Conservation (phyloP, 2,797 vertebrate genomes). For the Eulemur mongoz region DNA sequence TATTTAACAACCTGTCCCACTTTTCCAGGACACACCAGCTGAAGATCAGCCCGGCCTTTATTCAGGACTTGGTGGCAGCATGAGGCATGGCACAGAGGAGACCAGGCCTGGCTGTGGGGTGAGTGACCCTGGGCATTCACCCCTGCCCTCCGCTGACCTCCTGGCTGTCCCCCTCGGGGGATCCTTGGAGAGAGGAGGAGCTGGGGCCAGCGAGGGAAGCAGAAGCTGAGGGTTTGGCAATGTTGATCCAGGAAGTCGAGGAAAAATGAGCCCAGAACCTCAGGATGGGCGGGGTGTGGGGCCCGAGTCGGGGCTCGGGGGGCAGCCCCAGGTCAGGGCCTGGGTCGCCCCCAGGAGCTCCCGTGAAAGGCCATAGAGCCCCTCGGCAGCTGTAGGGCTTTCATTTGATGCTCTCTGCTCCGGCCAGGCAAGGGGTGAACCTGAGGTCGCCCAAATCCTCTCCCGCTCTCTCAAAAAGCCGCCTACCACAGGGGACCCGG, state of each 20-base stretch:
- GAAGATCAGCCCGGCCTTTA: not conserved
- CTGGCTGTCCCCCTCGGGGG: not conserved
- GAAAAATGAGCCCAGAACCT: not conserved
- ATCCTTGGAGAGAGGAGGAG: not conserved
- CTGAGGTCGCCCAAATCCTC: conserved; percentile 62
- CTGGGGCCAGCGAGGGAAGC: not conserved
- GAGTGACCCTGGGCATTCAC: rapidly evolving
- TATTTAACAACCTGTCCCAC: not conserved
- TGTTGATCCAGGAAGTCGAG: not conserved
- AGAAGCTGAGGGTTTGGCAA: not conserved
- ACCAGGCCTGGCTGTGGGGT: not conserved
- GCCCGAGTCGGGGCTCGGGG: not conserved
- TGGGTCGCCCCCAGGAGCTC: not conserved
- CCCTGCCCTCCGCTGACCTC: not conserved
- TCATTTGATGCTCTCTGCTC: not conserved
- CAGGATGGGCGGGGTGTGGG: not conserved
- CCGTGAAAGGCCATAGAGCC: rapidly evolving
- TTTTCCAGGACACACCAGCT: not conserved
- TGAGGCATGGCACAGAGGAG: not conserved
- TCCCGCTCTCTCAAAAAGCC: conserved; percentile 43
- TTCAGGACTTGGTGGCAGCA: not conserved
- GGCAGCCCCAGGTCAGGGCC: not conserved
- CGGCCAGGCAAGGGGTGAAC: conserved; percentile 44
- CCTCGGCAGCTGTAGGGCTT: not conserved
- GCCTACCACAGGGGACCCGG: conserved; percentile 51